Evolutionary conservation across 2,888 invertebrate genomes (phyloP).

Genomic region (Eutolmus rufibarbis): DNA sequence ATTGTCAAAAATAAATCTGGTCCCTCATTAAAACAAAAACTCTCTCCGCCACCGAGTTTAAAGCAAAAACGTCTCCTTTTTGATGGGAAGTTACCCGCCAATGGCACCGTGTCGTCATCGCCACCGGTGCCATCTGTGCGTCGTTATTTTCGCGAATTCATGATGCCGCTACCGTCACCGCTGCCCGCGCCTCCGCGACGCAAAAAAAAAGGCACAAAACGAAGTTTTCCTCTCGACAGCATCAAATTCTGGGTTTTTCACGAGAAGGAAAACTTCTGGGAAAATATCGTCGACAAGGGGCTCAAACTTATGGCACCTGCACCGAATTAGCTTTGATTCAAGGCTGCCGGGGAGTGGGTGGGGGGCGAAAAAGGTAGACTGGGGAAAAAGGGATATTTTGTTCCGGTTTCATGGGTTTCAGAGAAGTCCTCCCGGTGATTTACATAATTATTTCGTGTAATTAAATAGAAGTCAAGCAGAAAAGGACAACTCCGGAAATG

Average conservation of each 20-base stretch:
- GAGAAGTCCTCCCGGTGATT: not conserved
- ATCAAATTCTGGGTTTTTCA: not conserved
- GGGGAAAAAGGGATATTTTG: not conserved
- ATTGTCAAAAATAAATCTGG: conserved; percentile 31
- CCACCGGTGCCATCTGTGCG: not conserved
- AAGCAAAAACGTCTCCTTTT: not conserved
- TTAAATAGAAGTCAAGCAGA: conserved; percentile 22
- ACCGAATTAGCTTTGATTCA: not conserved
- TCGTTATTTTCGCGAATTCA: not conserved
- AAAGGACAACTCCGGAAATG: not conserved
- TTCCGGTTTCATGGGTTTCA: not conserved
- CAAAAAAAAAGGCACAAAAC: not conserved
- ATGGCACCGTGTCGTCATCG: not conserved
- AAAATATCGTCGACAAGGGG: not conserved
- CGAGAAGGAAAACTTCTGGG: not conserved
- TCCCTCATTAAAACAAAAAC: conserved; percentile 25
- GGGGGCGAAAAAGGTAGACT: not conserved
- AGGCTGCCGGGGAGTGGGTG: not conserved
- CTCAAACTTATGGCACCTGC: conserved; percentile 7
- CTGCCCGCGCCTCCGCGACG: not conserved
- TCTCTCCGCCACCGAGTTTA: not conserved
- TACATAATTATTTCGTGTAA: conserved; percentile 20
- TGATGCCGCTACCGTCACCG: not conserved
- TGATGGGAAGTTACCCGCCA: not conserved
- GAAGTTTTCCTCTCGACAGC: not conserved